Conservation (phyloP, 2,888 invertebrate species). For the Geophilus truncorum region DNA sequence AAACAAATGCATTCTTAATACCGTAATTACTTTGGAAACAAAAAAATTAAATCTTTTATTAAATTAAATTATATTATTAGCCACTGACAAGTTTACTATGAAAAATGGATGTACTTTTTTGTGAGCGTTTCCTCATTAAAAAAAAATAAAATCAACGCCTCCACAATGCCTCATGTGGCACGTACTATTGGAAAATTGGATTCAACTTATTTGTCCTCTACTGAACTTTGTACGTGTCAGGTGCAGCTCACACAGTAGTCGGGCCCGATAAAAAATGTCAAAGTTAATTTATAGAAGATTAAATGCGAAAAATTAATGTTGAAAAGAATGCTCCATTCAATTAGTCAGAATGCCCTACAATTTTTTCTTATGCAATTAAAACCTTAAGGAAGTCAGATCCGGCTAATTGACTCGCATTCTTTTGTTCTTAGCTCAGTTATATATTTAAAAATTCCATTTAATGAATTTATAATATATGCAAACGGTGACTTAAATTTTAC, state of each 20-base stretch:
- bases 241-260: too few relatives aligned
- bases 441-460: not conserved
- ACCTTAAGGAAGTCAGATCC: not conserved
- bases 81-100: not conserved
- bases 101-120: not conserved
- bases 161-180: not conserved
- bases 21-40: too few relatives aligned
- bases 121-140: not conserved
- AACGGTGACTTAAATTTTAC: not conserved
- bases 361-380: not conserved
- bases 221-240: not conserved
- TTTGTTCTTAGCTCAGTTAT: not conserved
- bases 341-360: not conserved
- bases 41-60: not conserved
- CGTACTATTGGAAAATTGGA: not conserved
- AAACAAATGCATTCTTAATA: too few relatives aligned
- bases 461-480: too few relatives aligned
- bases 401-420: not conserved
- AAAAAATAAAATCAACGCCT: not conserved
- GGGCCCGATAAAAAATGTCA: not conserved
- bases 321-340: not conserved
- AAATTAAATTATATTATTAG: not conserved
- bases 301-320: not conserved
- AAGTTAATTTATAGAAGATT: not conserved
- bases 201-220: not conserved